Evolutionary conservation across 2,888 invertebrate species (phyloP).

Genomic region (Apodemia duryi): DNA sequence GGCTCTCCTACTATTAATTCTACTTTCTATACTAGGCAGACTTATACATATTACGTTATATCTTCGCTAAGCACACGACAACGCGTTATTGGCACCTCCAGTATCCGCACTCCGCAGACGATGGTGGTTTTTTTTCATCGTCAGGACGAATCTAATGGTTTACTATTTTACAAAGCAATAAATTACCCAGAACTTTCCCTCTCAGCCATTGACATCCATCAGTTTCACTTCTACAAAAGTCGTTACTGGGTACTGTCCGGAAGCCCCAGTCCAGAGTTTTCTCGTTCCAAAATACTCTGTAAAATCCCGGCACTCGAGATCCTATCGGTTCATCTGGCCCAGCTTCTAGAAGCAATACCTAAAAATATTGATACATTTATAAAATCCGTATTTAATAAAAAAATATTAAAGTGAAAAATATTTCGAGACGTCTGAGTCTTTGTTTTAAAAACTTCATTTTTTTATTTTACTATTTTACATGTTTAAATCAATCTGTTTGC

Average conservation of each 20-base stretch:
- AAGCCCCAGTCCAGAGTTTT: background rate
- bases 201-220: background rate
- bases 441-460: too few relatives aligned
- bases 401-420: background rate
- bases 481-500: too few relatives aligned
- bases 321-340: background rate
- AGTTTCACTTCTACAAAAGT: background rate
- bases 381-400: background rate
- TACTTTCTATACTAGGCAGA: too few relatives aligned
- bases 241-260: background rate
- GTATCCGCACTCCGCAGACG: too few relatives aligned
- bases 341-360: constrained; percentile 3
- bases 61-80: too few relatives aligned
- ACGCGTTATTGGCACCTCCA: too few relatives aligned
- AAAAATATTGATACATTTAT: background rate
- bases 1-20: too few relatives aligned
- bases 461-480: too few relatives aligned
- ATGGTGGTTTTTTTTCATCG: too few relatives aligned
- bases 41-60: too few relatives aligned
- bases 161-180: background rate
- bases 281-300: background rate
- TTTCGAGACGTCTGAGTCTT: background rate
- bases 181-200: background rate
- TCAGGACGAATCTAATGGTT: too few relatives aligned
- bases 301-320: background rate